Evolutionary conservation across 2,888 invertebrate genomes (phyloP), one percentile per base, ranked within the genome.

Genomic region (Pristionchus japonicus): DNA sequence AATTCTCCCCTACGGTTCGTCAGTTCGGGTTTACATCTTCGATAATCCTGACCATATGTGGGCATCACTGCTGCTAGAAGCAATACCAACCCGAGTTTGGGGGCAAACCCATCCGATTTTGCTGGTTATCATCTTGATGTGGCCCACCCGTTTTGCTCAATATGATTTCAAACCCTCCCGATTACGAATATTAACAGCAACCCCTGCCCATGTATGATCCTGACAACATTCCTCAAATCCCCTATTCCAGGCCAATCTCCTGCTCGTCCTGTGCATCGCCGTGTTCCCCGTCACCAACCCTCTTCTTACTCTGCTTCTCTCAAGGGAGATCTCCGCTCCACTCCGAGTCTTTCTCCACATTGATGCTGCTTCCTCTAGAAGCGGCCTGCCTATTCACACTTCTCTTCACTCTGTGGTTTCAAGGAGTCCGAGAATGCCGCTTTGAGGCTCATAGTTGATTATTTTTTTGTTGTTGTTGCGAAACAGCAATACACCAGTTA

Each of bases 281-380:
- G 17, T 77, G 27, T 77, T 43, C 7, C 77, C 77, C n/a, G n/a
- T 77, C 77, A 77, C 77, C 43, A 77, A 77, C 27, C 77, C 77
- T 13, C 77, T 77, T 4, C 77, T 77, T 7, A 77, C 77, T 77
- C 77, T 77, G 11, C 77, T 77, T 15, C 77, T 77, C 9, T 77
- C 77, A 3, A 27, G 43, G 77, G 77, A 77, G 27, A 77, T 77
- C 27, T 43, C 77, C 13, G 77, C 77, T 1, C 77, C 77, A 23
- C 47, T 77, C 1, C 70, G 70, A 7, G 37, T 20, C 20, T 64
- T 64, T 64, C 70, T 70, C 37, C 70, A 13, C 17, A 57, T 57
- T 3, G 57, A 57, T 23, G n/a, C 23, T 23, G 23, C 15, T 13
- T 37, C 3, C 3, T 70, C 70, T 37, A 70, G 70, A 37, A 70